Conservation (phyloP, 2,888 invertebrate species). For the Pelosia muscerda region DNA sequence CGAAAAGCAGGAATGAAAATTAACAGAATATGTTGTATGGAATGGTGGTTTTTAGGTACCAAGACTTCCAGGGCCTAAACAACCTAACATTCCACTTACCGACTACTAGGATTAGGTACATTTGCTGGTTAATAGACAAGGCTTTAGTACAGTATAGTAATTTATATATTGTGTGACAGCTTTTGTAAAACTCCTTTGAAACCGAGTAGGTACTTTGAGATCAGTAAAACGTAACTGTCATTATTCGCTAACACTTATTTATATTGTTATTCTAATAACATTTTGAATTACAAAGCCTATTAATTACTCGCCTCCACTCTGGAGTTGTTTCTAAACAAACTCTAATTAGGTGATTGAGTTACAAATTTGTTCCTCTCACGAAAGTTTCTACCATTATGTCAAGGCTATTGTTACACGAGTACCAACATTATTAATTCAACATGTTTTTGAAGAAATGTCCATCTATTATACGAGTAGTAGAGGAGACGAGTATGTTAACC, state of each 20-base stretch:
- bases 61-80: too few species aligned
- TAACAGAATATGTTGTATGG: too few species aligned
- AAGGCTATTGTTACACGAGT: conserved; percentile 59
- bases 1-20: too few species aligned
- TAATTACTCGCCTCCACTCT: conserved; percentile 65
- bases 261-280: conserved; percentile 37
- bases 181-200: not conserved
- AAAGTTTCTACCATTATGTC: conserved; percentile 59
- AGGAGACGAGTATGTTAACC: too few species aligned
- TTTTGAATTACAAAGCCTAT: conserved; percentile 54
- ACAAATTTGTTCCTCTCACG: conserved; percentile 68
- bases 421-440: conserved; percentile 51
- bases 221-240: conserved; percentile 3
- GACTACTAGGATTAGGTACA: too few species aligned
- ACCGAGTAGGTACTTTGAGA: not conserved
- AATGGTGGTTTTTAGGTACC: too few species aligned
- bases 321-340: conserved; percentile 71
- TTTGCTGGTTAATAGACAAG: too few species aligned
- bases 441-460: conserved; percentile 42
- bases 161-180: not conserved
- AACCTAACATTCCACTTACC: too few species aligned
- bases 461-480: too few species aligned
- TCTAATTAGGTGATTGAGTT: conserved; percentile 80
- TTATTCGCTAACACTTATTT: conserved; percentile 12
- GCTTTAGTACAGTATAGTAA: not conserved